Evolutionary conservation across 2,113 vertebrate species (phyloP).

Genomic region (Isurus oxyrinchus): DNA sequence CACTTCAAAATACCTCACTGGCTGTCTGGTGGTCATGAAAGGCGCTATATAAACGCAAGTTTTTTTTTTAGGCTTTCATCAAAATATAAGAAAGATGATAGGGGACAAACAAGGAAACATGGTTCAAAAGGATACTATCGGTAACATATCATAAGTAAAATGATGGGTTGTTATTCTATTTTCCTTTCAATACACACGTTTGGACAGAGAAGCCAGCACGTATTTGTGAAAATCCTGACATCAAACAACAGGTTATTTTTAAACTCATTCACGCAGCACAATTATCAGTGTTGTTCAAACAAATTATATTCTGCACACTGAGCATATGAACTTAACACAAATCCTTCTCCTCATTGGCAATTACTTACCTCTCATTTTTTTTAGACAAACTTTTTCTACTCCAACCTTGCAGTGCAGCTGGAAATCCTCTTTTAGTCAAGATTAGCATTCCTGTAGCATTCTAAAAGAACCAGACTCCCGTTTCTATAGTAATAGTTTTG

Average conservation of each 20-base stretch:
- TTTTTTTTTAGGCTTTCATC: background rate
- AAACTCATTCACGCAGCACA: background rate
- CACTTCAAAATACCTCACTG: no score
- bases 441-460: constrained; percentile 53
- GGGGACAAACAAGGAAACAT: background rate
- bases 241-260: background rate
- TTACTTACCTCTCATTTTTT: background rate
- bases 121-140: background rate
- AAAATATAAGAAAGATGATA: background rate
- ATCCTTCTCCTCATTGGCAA: no score
- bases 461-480: constrained; percentile 43
- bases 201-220: background rate
- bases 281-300: background rate
- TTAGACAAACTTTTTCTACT: background rate
- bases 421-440: constrained; percentile 44
- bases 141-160: background rate
- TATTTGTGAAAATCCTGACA: background rate
- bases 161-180: background rate
- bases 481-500: constrained; percentile 53
- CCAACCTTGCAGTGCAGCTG: constrained; percentile 42
- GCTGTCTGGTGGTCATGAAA: no score
- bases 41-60: no score
- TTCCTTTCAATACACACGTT: background rate
- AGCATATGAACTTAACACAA: background rate
- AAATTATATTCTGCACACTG: background rate